Evolutionary conservation across 2,888 invertebrate species (phyloP).

Genomic region (Leucophenga maculata): DNA sequence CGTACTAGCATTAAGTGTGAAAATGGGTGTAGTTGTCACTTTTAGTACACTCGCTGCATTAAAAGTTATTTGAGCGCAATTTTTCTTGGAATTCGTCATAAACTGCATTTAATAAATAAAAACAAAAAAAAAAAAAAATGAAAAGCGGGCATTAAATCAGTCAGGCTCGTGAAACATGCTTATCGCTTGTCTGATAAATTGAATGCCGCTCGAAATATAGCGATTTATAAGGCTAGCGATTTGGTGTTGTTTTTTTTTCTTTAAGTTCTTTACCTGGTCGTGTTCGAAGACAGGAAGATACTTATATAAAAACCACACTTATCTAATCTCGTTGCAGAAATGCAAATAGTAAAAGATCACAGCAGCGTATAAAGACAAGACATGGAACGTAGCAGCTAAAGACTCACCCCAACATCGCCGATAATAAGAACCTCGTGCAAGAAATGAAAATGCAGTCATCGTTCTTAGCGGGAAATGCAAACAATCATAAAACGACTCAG

Average conservation of each 20-base stretch:
- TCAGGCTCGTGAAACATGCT: neutral
- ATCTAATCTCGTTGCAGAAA: conserved; percentile 67
- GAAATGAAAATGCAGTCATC: conserved; percentile 27
- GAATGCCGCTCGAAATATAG: conserved; percentile 9
- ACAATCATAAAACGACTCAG: conserved; percentile 29
- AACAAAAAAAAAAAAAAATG: neutral
- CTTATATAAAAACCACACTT: conserved; percentile 42
- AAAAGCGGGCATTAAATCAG: neutral
- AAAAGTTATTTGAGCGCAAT: neutral
- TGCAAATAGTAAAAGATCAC: conserved; percentile 65
- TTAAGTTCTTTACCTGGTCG: conserved; percentile 10
- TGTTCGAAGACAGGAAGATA: conserved; percentile 55
- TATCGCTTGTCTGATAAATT: conserved; percentile 21
- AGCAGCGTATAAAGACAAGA: conserved; percentile 30
- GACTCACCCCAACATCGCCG: conserved; percentile 37
- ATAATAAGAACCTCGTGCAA: conserved; percentile 53
- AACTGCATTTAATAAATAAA: conserved; percentile 24
- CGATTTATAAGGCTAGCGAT: conserved; percentile 6
- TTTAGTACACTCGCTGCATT: neutral
- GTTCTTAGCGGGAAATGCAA: conserved; percentile 35
- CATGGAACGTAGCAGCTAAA: conserved; percentile 2
- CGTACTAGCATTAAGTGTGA: neutral
- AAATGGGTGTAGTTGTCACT: neutral
- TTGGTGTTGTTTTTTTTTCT: conserved; percentile 6
- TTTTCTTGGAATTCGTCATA: conserved; percentile 22